Evolutionary conservation across 2,888 invertebrate genomes (phyloP), one percentile per base, ranked within the genome.

Genomic region (Spisula subtruncata): DNA sequence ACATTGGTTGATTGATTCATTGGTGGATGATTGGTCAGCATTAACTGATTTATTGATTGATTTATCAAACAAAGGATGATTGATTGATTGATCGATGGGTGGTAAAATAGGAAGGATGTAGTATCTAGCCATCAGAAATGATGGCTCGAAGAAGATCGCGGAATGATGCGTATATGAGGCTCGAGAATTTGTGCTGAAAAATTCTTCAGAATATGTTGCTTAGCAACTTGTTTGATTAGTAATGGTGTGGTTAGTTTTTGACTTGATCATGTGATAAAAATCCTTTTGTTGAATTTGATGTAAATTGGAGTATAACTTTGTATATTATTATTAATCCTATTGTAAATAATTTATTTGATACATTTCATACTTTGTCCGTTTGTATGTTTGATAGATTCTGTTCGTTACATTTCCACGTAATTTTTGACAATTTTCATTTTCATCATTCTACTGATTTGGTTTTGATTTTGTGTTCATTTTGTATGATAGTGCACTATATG

Each of bases 231-330:
- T 66, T 66, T 66, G 60, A 66, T 66, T 25, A 66, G 60, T 6
- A 25, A 66, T 25, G 25, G 60, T n/a, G 60, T 66, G 60, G 25
- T 66, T 10, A 66, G 60, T 66, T 41, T 66, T 66, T 25, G 25
- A 66, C 60, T 66, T n/a, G n/a, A 66, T 25, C 25, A 66, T 66
- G 60, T 66, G 60, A 66, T 66, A 66, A 25, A 66, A 56, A 66
- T 12, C 60, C n/a, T n/a, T 5, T 56, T 56, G 56, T 66, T 66
- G 25, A 66, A 25, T 66, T 66, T 66, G 60, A 66, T 66, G 60
- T 66, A 66, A 66, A 66, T 66, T 66, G 60, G 60, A 66, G 60
- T 66, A 66, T 66, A 66, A 66, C n/a, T 66, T 56, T 66, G 60
- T 66, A 25, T 66, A 66, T 60, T 25, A 66, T 66, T 25, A 66